Conservation (phyloP, 1,140 invertebrate species). For the Schlechtendalia chinensis region DNA sequence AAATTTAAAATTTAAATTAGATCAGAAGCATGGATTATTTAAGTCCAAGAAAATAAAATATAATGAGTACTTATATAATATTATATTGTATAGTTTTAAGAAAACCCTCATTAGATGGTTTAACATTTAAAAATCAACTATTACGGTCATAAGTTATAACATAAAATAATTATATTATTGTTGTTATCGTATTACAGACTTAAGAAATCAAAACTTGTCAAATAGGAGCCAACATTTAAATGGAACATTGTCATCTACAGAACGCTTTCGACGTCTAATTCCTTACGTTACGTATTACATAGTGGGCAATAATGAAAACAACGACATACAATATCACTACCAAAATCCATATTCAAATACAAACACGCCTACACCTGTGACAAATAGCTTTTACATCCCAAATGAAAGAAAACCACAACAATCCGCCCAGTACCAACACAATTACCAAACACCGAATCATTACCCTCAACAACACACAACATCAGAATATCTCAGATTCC, state of each 20-base stretch:
- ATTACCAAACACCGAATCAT: not conserved
- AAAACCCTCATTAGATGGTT: too few relatives aligned
- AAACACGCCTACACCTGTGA: not conserved
- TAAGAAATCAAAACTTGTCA: not conserved
- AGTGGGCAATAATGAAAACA: constrained; percentile 54
- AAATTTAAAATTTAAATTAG: too few relatives aligned
- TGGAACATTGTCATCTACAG: constrained; percentile 56
- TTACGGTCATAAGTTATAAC: too few relatives aligned
- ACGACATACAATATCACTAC: constrained; percentile 11
- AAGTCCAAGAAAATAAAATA: too few relatives aligned
- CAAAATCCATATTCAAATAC: constrained; percentile 16
- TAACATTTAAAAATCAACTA: too few relatives aligned
- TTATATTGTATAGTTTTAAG: too few relatives aligned
- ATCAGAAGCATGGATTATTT: too few relatives aligned
- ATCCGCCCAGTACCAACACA: not conserved
- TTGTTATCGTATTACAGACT: not conserved
- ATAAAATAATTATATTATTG: not conserved
- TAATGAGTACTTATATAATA: too few relatives aligned
- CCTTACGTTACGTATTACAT: constrained; percentile 80
- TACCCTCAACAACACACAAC: not conserved
- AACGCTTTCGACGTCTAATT: constrained; percentile 71
- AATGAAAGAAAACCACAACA: constrained; percentile 29
- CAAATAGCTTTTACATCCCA: constrained; percentile 17
- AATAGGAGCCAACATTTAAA: constrained; percentile 8
- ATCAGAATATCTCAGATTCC: constrained; percentile 16